These are phyloP conservation scores for Tautogolabrus adspersus DNA, from an alignment of 2,113 vertebrate species.

Conservation along the genomic window DNA sequence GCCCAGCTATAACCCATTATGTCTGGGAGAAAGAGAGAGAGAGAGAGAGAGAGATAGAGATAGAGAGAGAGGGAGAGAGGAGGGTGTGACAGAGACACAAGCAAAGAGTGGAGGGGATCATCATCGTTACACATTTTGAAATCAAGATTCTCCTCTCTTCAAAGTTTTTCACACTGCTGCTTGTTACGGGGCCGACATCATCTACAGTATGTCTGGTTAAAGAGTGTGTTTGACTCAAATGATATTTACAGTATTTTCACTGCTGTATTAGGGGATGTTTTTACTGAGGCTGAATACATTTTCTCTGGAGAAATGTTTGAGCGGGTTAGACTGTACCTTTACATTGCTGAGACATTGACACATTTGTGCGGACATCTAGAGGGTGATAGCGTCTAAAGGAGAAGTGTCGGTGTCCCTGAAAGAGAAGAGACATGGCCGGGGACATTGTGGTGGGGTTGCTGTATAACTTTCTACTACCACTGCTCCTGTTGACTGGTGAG, in stretches of 20 bases:
- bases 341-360: conserved; percentile 19
- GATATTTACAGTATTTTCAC: background rate
- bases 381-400: conserved; percentile 20
- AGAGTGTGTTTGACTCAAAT: conserved; percentile 20
- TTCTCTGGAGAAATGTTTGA: conserved; percentile 54
- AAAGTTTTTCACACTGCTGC: conserved; percentile 6
- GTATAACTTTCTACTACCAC: conserved; percentile 77
- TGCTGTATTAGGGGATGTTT: conserved; percentile 38
- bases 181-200: background rate
- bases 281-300: conserved; percentile 20
- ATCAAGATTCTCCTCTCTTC: background rate
- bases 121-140: conserved; percentile 32
- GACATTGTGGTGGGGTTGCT: conserved; percentile 73
- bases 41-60: conserved; percentile 49
- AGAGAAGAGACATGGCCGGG: conserved; percentile 57
- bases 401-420: conserved; percentile 33
- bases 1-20: conserved; percentile 69
- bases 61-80: conserved; percentile 50
- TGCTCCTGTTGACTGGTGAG: conserved; percentile 81
- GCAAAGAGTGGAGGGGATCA: conserved; percentile 53
- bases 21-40: conserved; percentile 38
- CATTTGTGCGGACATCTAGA: conserved; percentile 4
- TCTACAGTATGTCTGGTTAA: background rate
- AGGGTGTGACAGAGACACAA: conserved; percentile 62
- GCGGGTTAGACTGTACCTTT: conserved; percentile 47